A percentile compares a stretch with the other conserved stretches of the same genome.
phyloP scores from a whole-genome alignment of 2,888 invertebrate genomes.

The Thyatira batis region DNA sequence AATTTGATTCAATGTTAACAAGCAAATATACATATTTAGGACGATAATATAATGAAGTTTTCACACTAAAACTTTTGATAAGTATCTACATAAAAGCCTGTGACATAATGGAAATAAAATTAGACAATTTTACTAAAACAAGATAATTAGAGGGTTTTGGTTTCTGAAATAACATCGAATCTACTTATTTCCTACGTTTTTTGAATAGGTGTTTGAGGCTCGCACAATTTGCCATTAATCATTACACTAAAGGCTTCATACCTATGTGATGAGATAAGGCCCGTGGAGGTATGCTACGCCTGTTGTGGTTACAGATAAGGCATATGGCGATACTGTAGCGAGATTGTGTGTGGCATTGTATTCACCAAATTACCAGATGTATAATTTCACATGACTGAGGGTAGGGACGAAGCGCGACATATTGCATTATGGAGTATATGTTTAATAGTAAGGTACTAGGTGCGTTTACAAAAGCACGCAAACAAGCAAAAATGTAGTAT shows the following conservation, averaged over 20 bases:
- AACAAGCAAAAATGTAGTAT: neutral
- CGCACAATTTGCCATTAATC: neutral
- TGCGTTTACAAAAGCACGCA: neutral
- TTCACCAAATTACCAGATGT: neutral
- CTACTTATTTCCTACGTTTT: too few relatives aligned
- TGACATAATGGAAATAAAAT: neutral
- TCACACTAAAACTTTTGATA: neutral
- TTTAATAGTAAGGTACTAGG: neutral
- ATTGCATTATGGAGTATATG: neutral
- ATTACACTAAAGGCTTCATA: neutral
- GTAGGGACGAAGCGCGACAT: neutral
- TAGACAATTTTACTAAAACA: neutral
- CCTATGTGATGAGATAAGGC: neutral
- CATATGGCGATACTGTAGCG: neutral
- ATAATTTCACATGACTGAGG: neutral
- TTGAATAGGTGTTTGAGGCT: too few relatives aligned
- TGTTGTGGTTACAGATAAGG: neutral
- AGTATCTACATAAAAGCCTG: neutral
- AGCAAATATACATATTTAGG: too few relatives aligned
- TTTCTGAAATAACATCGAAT: neutral
- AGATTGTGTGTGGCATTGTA: neutral
- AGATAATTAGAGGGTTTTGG: neutral
- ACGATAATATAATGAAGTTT: neutral
- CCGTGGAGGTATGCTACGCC: neutral
- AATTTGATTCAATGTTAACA: too few relatives aligned